These are phyloP conservation scores for Apostichopus japonicus DNA, from an alignment of 35 echinoderm and acorn worm genomes.

Conservation along the genomic window DNA sequence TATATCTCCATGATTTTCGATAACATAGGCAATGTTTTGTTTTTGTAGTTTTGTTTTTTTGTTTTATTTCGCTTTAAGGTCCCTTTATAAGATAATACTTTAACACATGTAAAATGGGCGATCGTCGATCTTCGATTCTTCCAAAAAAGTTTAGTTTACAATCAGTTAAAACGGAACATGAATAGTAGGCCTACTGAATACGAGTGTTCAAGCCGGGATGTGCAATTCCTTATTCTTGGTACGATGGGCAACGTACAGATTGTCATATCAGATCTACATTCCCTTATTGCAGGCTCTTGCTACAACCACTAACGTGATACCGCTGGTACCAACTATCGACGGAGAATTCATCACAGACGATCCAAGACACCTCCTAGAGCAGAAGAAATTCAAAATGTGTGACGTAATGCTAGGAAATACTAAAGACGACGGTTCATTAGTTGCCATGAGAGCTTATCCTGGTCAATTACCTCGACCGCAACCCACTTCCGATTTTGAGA, in stretches of 20 bases:
- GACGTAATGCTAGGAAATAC: conserved; percentile 60
- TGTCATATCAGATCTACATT: not conserved
- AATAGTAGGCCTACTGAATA: no score
- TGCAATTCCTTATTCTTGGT: no score
- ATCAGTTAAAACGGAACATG: no score
- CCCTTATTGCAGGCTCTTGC: conserved; percentile 34
- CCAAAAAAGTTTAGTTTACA: no score
- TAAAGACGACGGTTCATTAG: conserved; percentile 65
- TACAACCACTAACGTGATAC: conserved; percentile 65
- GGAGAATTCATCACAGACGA: conserved; percentile 52
- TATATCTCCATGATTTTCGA: no score
- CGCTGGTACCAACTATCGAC: conserved; percentile 66
- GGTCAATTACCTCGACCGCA: not conserved
- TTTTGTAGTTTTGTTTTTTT: no score
- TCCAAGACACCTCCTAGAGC: conserved; percentile 44
- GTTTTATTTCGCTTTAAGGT: no score
- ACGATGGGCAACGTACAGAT: no score
- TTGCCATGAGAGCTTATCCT: conserved; percentile 33
- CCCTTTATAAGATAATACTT: not conserved
- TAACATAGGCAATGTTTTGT: no score
- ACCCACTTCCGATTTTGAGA: conserved; percentile 25
- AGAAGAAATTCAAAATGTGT: conserved; percentile 63
- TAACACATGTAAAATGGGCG: not conserved
- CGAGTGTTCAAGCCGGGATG: no score
- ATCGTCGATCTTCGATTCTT: not conserved